phyloP scores from a whole-genome alignment of 2,113 vertebrate species.

The Lepus americanus region DNA sequence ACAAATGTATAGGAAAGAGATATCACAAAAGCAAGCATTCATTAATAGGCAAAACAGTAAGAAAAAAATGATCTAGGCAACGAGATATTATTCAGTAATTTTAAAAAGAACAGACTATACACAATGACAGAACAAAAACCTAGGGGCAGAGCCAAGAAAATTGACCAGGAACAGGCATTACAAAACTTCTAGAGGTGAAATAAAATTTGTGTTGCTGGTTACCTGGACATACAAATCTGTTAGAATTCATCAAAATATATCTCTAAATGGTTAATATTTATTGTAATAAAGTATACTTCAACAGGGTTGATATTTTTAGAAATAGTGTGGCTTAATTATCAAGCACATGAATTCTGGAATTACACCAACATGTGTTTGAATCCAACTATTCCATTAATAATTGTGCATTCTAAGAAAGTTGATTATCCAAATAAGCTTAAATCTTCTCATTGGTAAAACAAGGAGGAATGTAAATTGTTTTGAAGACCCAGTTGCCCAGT shows the following conservation, averaged over 20 bases:
- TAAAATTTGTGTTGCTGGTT: not conserved
- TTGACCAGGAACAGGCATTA: not conserved
- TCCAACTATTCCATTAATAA: not conserved
- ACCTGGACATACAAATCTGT: not conserved
- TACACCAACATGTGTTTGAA: conserved; percentile 10
- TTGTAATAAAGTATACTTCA: not conserved
- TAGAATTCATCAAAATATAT: not conserved
- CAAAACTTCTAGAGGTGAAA: not conserved
- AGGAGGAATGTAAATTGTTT: not conserved
- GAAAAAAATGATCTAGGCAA: not conserved
- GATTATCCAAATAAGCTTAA: not conserved
- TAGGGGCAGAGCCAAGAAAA: not conserved
- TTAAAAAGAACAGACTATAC: not conserved
- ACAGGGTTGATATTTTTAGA: not conserved
- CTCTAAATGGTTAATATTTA: not conserved
- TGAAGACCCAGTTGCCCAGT: not conserved
- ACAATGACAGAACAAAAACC: not conserved
- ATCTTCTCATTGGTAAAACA: not conserved
- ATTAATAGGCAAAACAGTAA: not conserved
- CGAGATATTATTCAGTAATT: too few relatives aligned
- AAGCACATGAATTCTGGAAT: not conserved
- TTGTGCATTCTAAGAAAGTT: not conserved
- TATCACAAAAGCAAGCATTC: not conserved
- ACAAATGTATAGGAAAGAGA: not conserved
- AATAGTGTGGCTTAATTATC: not conserved